phyloP scores from a whole-genome alignment of 2,888 invertebrate genomes.

The Nomada ruficornis region DNA sequence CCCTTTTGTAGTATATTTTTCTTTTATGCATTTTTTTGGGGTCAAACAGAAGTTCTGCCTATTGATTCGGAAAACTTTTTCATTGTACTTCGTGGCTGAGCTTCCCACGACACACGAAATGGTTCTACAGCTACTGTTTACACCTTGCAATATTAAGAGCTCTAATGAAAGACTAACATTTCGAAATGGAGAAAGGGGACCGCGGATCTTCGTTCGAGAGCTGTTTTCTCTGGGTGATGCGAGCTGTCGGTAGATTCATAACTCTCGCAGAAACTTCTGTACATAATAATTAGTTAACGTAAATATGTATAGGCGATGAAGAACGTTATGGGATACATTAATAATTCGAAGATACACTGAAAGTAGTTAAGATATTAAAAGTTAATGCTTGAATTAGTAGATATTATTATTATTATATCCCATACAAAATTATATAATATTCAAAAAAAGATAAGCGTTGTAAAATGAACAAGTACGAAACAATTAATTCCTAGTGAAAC shows the following conservation, averaged over 20 bases:
- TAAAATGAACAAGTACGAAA: no score
- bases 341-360: no score
- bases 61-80: constrained; percentile 49
- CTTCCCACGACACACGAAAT: constrained; percentile 33
- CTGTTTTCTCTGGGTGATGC: constrained; percentile 10
- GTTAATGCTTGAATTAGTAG: no score
- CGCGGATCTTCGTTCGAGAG: constrained; percentile 18
- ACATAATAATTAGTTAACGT: background rate
- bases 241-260: background rate
- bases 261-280: background rate
- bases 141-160: constrained; percentile 31
- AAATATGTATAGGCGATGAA: no score
- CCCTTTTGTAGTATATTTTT: background rate
- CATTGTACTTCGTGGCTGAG: constrained; percentile 35
- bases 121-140: background rate
- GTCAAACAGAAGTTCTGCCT: constrained; percentile 6
- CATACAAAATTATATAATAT: no score
- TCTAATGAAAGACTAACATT: constrained; percentile 61
- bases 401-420: no score
- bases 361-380: no score
- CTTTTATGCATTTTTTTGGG: background rate
- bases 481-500: no score
- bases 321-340: no score
- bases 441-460: no score
- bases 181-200: constrained; percentile 33